Base-by-base conservation (phyloP, 2,888 invertebrate species). In the Drosophila fulvimacula region DNA sequence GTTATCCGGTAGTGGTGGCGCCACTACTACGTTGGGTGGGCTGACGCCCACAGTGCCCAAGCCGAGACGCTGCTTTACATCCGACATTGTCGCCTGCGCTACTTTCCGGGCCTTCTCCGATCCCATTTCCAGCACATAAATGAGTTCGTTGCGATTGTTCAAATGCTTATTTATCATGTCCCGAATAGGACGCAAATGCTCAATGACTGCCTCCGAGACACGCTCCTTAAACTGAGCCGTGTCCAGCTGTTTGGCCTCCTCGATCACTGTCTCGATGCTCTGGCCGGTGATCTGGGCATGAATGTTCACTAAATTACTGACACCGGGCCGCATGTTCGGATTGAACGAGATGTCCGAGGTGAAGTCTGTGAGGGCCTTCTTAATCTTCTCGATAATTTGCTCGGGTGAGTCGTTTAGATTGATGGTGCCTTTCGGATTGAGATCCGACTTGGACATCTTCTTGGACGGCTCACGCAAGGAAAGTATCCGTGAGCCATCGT, bases 361-460 rank as follows among this genome's bases (percentile, higher is more conserved):
- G 86, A 95, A 96, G 93, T 99, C 99, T 0, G 98, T 98, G 6
- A 98, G 94, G 0, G 99, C 96, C 93, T 97, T 98, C 89, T 96
- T 96, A 17, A 98, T 93, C 92, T 97, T 97, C 42, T 94, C 94
- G 1, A 93, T 78, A 58, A 98, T 95, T 15, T 93, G 92, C 44
- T 96, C 96, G 0, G 96, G 94, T 10, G 94, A 91, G 90, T 99
- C 99, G 5, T 94, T 95, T 36, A 99, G 92, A 81, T 96, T 94
- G 69, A 99, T 96, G 60, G 97, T 94, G 74, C 96, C 95, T 89
- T 95, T 96, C 0, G 94, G 92, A 93, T 97, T 96, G 0, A 93
- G 90, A 89, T 98, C 97, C 0, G 99, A 99, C 93, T 99, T 99
- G 13, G 99, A 99, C 99, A 99, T 99, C 94, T 99, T 99, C 90